Base-by-base conservation (phyloP, 2,888 invertebrate genomes). In the Cephonodes hylas region DNA sequence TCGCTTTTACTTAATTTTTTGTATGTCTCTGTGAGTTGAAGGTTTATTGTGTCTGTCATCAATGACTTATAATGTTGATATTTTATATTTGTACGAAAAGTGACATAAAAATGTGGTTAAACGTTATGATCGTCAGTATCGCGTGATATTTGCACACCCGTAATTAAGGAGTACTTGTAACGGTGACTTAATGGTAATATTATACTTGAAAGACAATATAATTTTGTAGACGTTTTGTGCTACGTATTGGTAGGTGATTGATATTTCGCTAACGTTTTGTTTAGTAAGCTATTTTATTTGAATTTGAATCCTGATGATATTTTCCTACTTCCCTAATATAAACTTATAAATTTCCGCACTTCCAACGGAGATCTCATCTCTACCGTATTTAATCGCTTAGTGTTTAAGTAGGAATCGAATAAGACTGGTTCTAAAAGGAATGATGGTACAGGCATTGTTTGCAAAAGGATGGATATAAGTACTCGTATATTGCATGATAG, bases 391-490 rank as follows among this genome's bases (percentile, higher is more conserved):
- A 65, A 63, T 64, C 61, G 63, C 62, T 67, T 75, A 75, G 68
- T 61, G 65, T 58, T 69, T 83, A 81, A 78, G 75, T 79, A 75
- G 75, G 80, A 81, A 81, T 77, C 75, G 75, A 76, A 76, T 77
- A 85, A 84, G 85, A 85, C 85, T 85, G 85, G 83, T 71, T 69
- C 53, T 58, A 73, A 76, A 77, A 66, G 76, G 78, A 72, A 67
- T 73, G 77, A 69, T 65, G 59, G 70, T 66, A 68, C 63, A 67
- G 68, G 72, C 69, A 72, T 75, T 69, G 23, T 34, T 70, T 67
- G 67, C 64, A 71, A 71, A n/a, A 44, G 34, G 18, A 59, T 70
- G 76, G 74, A 59, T 61, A 68, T 71, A 75, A 66, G 63, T 60
- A n/a, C n/a, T n/a, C n/a, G n/a, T n/a, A 63, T 74, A 75, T 64